phyloP scores from a whole-genome alignment of 2,888 invertebrate genomes.

The Steinernema scapterisci region DNA sequence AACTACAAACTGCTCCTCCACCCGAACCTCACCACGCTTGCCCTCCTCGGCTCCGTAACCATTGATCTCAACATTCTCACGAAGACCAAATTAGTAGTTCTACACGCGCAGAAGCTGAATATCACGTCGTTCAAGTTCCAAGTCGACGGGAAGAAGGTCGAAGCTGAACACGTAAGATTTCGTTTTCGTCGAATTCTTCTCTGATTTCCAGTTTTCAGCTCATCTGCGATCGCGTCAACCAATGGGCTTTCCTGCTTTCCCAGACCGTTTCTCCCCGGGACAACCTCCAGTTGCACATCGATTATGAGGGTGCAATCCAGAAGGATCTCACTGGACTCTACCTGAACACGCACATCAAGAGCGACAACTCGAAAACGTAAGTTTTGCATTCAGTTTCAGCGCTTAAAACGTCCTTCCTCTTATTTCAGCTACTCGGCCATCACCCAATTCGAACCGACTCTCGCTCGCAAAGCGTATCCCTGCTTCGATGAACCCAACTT shows the following conservation, averaged over 20 bases:
- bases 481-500: constrained; percentile 62
- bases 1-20: constrained; percentile 52
- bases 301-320: constrained; percentile 40
- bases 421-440: constrained; percentile 49
- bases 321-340: constrained; percentile 38
- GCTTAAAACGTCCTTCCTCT: constrained; percentile 15
- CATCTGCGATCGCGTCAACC: constrained; percentile 43
- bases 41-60: constrained; percentile 42
- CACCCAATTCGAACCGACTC: constrained; percentile 61
- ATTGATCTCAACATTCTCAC: constrained; percentile 45
- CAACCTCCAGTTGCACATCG: constrained; percentile 38
- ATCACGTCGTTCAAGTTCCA: constrained; percentile 39
- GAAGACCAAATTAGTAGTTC: constrained; percentile 38
- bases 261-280: constrained; percentile 38
- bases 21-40: constrained; percentile 48
- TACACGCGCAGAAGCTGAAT: constrained; percentile 39
- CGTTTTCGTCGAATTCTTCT: not conserved
- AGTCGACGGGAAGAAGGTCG: constrained; percentile 33
- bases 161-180: constrained; percentile 44
- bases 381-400: not conserved
- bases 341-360: constrained; percentile 37
- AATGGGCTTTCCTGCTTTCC: constrained; percentile 47
- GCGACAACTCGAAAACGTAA: constrained; percentile 29
- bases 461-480: constrained; percentile 55
- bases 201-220: constrained; percentile 30